These are phyloP conservation scores for Danio rerio DNA, from an alignment of 2,113 vertebrate genomes.

Conservation along the genomic window GRCz12tu NC_133185.1:40124001-40124500, in stretches of 20 bases:
- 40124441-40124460: not conserved
- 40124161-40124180: not conserved
- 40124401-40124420: not conserved
- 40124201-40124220: not conserved
- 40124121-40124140: too few species aligned
- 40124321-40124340: not conserved
- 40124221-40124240: not conserved
- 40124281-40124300: not conserved
- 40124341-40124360: not conserved
- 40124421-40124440: not conserved
- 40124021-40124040: not conserved
- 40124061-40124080: too few species aligned
- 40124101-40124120: too few species aligned
- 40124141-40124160: not conserved
- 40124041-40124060: not conserved
- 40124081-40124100: too few species aligned
- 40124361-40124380: not conserved
- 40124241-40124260: not conserved
- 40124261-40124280: not conserved
- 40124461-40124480: slow-evolving; percentile 49
- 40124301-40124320: not conserved
- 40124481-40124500: not conserved
- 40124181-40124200: not conserved
- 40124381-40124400: not conserved
- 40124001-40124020: not conserved